Percentiles rank a stretch among this genome's conserved stretches.
Conservation (phyloP, 2,888 invertebrate genomes). For the Heliconius erato region DNA sequence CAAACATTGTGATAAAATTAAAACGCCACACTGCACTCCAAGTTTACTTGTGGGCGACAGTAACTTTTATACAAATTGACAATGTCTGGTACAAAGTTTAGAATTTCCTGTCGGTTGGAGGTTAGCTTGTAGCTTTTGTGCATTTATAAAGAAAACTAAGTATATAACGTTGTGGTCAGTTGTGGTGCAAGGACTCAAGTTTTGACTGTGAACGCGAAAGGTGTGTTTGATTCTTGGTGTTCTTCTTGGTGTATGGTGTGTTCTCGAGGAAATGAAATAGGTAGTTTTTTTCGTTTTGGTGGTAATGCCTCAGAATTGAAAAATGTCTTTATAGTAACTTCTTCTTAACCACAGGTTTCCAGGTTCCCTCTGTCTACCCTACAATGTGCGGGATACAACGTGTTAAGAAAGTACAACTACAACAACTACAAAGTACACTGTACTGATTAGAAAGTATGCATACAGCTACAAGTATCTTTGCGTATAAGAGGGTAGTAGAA, state of each 20-base stretch:
- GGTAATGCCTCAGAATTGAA: no score
- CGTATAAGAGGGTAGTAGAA: no score
- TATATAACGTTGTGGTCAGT: background rate
- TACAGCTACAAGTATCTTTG: no score
- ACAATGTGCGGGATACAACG: background rate
- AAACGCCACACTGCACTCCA: background rate
- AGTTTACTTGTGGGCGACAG: constrained; percentile 4
- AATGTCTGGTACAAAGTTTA: constrained; percentile 46
- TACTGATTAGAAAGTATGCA: no score
- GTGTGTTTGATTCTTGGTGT: no score
- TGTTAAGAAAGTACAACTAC: no score
- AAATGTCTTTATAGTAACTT: no score
- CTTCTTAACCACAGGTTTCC: background rate
- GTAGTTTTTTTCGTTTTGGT: no score
- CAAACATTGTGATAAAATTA: background rate
- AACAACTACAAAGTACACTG: no score
- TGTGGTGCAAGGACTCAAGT: no score
- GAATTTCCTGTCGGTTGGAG: constrained; percentile 49
- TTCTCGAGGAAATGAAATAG: no score
- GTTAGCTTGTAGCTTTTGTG: constrained; percentile 19
- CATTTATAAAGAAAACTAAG: background rate
- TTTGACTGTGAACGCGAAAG: background rate
- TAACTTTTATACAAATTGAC: constrained; percentile 37
- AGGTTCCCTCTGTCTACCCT: background rate
- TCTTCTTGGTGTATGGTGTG: no score